Base-by-base conservation (phyloP, 2,797 vertebrate species). In the Hirundo rustica region DNA sequence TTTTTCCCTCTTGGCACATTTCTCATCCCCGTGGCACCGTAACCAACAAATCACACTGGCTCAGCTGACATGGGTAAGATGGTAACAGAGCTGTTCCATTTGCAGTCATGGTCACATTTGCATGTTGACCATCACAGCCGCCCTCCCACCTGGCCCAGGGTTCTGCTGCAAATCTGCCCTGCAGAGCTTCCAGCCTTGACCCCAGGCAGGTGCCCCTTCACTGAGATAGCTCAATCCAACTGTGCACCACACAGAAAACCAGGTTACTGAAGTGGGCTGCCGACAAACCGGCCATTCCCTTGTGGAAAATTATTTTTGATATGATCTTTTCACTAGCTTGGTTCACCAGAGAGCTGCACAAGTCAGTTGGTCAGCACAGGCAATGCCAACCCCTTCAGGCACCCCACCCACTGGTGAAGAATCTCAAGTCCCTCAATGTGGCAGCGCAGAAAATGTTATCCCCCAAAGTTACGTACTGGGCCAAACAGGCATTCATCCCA, bases 191-290 rank as follows among this genome's bases (percentile, higher is more conserved):
- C 42, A 76, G 75, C 27, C 78, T 50, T 45, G 53, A 74, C 18
- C 13, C 13, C 61, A 61, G 27, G 16, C 76, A 85, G 26, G 23
- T 50, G 65, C 5, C 57, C 17, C 47, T 20, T 58, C n/a, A 15
- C 16, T 2, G 3, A 83, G 32, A 36, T 0, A 36, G 16, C 20
- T 11, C 26, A 22, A 70, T 27, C 26, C 45, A 58, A 29, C 20
- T 2, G 2, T 1, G 13, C 20, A 58, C n/a, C 58, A 53, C 1
- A 0, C 0, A 0, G n/a, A 65, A 65, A 42, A 71, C 5, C 16
- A 78, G 13, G 6, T 10, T 25, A 29, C 29, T 48, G 38, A 72
- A 86, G 51, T 0, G 6, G 50, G 26, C 20, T 62, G 29, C 10
- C 30, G 29, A 57, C 36, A 70, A 70, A 34, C 5, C 1, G 40